Base-by-base conservation (phyloP, 2,797 vertebrate genomes). In the Meriones psammophilus region DNA sequence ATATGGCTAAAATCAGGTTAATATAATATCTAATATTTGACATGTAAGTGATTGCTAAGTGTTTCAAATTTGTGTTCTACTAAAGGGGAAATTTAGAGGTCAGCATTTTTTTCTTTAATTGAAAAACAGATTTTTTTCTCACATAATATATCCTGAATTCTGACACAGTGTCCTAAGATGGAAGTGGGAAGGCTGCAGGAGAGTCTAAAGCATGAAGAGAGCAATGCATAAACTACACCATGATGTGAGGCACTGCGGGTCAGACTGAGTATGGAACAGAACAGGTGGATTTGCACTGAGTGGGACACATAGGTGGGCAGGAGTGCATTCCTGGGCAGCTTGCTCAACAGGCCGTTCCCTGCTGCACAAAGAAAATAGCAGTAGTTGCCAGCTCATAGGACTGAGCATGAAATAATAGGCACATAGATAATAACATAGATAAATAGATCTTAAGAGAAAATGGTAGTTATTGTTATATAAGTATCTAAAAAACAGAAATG, bases 1-100 rank as follows among this genome's bases (percentile, higher is more conserved):
- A 98, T 98, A 9, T 97, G 33, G 98, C 68, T 98, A 92, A 92
- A 95, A 97, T 80, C 36, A 92, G 69, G 95, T 91, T 81, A 95
- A 97, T 68, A 95, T 5, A 36, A 30, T 97, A 94, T 36, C 91
- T 79, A 93, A 95, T 88, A 92, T 93, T 89, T 92, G 30, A 77
- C 26, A 80, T 42, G 12, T 73, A 91, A 94, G 89, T 68, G 46
- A 17, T 42, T 54, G 14, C 66, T 88, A 80, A 46, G 15, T 80
- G 2, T 83, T 97, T 95, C 69, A 93, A 92, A 90, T 85, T 24
- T 39, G 46, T 93, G 54, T 90, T 76, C 71, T 86, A 73, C 73
- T 54, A 81, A 96, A 89, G 6, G 89, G 36, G 54, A 46, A 17
- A 93, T 92, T 91, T 88, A 56, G 94, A 96, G 88, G 94, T 86